Conservation (phyloP, 2,888 invertebrate species). For the Lissonota sp. region DNA sequence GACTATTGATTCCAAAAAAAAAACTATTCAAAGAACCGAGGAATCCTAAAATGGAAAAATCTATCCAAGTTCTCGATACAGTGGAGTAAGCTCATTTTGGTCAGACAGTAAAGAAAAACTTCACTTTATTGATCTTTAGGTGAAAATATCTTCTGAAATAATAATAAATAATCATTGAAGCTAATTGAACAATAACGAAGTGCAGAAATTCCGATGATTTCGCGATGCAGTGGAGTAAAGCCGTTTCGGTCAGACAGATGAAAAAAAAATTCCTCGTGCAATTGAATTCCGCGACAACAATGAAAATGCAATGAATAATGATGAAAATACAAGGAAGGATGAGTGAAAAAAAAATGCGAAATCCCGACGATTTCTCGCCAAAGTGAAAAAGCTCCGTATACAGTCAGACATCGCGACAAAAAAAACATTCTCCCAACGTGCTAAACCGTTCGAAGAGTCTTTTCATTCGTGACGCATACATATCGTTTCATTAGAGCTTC, state of each 20-base stretch:
- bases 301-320: not conserved
- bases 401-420: not conserved
- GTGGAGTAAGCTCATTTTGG: too few relatives aligned
- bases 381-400: slow-evolving; percentile 15
- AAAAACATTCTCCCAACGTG: not conserved
- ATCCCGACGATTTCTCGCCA: not conserved
- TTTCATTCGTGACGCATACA: slow-evolving; percentile 36
- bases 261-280: not conserved
- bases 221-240: not conserved
- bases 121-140: too few relatives aligned
- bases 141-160: not conserved
- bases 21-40: not conserved
- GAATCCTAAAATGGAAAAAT: too few relatives aligned
- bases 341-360: not conserved
- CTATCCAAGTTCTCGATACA: too few relatives aligned
- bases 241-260: not conserved
- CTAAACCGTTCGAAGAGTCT: slow-evolving; percentile 13
- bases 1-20: not conserved
- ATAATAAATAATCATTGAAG: too few relatives aligned
- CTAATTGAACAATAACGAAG: not conserved
- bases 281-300: not conserved
- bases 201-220: not conserved
- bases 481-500: slow-evolving; percentile 34
- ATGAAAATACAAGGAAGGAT: not conserved
- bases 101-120: too few relatives aligned